phyloP scores from a whole-genome alignment of 2,113 vertebrate genomes.

The Sinosuthora webbiana region DNA sequence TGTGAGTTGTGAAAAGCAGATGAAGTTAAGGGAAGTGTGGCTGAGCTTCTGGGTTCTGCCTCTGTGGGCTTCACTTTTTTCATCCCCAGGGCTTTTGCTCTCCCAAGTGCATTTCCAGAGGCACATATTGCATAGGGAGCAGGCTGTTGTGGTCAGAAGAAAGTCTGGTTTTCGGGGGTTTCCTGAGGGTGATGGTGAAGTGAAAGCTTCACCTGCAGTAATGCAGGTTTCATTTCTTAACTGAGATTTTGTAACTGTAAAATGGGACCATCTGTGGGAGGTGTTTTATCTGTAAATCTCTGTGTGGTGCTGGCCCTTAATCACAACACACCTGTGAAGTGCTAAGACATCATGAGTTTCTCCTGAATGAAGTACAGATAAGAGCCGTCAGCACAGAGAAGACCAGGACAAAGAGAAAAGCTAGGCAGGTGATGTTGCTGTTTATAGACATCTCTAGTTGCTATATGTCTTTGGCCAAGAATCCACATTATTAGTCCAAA shows the following conservation, averaged over 20 bases:
- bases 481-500: not conserved
- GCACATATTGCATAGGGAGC: not conserved
- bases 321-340: not conserved
- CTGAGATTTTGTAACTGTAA: not conserved
- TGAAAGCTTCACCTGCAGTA: not conserved
- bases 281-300: not conserved
- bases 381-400: not conserved
- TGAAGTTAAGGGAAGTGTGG: not conserved
- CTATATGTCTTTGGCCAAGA: not conserved
- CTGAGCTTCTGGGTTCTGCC: not conserved
- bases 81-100: not conserved
- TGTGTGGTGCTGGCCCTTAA: not conserved
- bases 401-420: not conserved
- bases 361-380: not conserved
- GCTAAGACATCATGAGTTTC: not conserved
- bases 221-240: not conserved
- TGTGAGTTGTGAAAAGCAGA: not conserved
- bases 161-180: not conserved
- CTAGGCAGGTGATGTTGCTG: not conserved
- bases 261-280: not conserved
- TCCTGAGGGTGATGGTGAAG: not conserved
- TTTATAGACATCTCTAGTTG: not conserved
- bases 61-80: not conserved
- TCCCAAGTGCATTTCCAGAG: not conserved
- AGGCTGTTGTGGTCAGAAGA: not conserved